Conservation (phyloP, 2,888 invertebrate genomes). For the Ferdinandea cuprea region DNA sequence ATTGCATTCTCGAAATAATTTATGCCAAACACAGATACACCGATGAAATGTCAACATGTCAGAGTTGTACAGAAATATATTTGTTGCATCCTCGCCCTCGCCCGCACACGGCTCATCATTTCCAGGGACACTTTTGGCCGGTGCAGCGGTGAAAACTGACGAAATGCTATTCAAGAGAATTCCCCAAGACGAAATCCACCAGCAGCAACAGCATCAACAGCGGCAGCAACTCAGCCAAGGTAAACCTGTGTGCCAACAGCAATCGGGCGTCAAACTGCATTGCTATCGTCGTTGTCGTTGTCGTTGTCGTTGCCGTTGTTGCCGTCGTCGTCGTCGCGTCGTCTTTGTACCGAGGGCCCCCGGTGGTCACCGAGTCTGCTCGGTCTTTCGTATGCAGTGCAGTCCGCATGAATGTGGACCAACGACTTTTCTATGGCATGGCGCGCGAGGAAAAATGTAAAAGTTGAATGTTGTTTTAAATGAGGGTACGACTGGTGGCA, state of each 20-base stretch:
- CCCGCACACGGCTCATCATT: not conserved
- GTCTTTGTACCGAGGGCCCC: slow-evolving; percentile 49
- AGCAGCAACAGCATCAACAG: slow-evolving; percentile 16
- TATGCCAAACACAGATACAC: slow-evolving; percentile 43
- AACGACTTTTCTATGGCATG: slow-evolving; percentile 57
- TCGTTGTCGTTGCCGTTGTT: slow-evolving; percentile 22
- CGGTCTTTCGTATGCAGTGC: not conserved
- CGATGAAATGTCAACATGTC: slow-evolving; percentile 71
- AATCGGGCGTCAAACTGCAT: slow-evolving; percentile 74
- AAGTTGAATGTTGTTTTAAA: slow-evolving; percentile 70
- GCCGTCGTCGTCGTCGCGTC: slow-evolving; percentile 38
- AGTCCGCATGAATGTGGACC: slow-evolving; percentile 67
- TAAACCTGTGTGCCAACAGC: slow-evolving; percentile 69
- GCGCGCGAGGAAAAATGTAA: slow-evolving; percentile 62
- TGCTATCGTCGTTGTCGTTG: slow-evolving; percentile 58
- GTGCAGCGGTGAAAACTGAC: slow-evolving; percentile 43
- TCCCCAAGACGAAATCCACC: slow-evolving; percentile 32
- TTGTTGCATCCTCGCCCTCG: slow-evolving; percentile 1
- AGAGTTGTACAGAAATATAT: slow-evolving; percentile 45
- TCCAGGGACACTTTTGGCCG: slow-evolving; percentile 2
- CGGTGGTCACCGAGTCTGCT: slow-evolving; percentile 6
- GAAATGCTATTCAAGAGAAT: slow-evolving; percentile 56
- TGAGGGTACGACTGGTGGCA: slow-evolving; percentile 40
- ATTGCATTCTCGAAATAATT: slow-evolving; percentile 64
- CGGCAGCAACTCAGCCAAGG: slow-evolving; percentile 68